These are phyloP conservation scores for Australoheros facetus DNA, from an alignment of 2,797 vertebrate genomes.

Conservation along the genomic window DNA sequence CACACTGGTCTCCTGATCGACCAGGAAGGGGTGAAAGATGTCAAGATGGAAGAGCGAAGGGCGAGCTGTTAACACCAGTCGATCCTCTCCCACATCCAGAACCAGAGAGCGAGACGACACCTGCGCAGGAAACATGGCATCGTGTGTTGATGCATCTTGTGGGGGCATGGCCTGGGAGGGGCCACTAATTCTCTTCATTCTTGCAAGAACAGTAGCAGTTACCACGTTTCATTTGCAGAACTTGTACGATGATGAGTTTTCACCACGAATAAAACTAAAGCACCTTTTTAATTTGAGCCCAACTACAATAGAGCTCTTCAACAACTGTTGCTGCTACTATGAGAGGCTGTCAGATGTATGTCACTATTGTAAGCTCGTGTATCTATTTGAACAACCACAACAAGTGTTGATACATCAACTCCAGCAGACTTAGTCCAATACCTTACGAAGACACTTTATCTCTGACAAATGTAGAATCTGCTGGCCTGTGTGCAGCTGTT, in stretches of 20 bases:
- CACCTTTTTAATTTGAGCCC: neutral
- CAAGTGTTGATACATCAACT: no score
- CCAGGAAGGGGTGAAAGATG: slow-evolving; percentile 80
- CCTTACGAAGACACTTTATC: no score
- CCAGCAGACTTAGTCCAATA: no score
- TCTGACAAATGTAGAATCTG: no score
- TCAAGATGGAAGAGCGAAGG: slow-evolving; percentile 85
- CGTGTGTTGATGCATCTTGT: no score
- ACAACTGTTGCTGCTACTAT: no score
- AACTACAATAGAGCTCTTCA: neutral
- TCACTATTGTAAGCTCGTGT: neutral
- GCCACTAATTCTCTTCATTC: no score
- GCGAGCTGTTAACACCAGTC: slow-evolving; percentile 80
- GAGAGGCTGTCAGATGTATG: neutral
- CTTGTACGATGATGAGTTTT: neutral
- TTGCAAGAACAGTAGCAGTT: no score
- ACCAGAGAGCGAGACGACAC: slow-evolving; percentile 71
- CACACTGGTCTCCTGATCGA: slow-evolving; percentile 79
- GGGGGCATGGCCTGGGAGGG: neutral
- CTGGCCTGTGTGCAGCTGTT: no score
- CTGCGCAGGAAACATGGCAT: slow-evolving; percentile 47
- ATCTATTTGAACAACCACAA: neutral
- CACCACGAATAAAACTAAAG: neutral
- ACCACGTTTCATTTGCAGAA: no score
- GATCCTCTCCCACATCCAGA: slow-evolving; percentile 88